Evolutionary conservation across 1,140 invertebrate species (phyloP), one percentile per base, ranked within the genome.

Genomic region (Drosophila murphyi): DNA sequence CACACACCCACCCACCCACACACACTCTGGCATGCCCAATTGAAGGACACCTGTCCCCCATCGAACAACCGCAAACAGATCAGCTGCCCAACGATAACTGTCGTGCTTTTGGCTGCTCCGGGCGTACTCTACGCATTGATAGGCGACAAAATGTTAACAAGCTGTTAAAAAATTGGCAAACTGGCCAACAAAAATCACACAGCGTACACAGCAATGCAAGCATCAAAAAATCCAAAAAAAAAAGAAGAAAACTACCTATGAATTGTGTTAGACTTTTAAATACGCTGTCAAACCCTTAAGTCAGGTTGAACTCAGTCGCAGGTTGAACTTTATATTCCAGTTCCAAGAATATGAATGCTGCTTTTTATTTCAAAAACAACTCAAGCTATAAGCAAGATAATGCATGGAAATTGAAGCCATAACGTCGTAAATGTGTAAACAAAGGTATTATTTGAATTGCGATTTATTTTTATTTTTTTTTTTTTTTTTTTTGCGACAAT

Each of bases 111-210:
- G 32, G 64, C 39, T 3, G 28, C 64, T 43, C 6, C 37, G 47
- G 51, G 31, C 68, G 41, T 20, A 35, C 20, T 31, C 20, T 37
- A 50, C 61, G 10, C 79, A 82, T 80, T 82, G 83, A 88, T 80
- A 80, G 77, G 76, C 83, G 83, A 80, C 85, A 88, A 88, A 88
- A 88, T 88, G 85, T 88, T 88, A 88, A 88, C 83, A 88, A 80
- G 85, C 85, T 89, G 85, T 88, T 88, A 71, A 88, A 89, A 89
- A 83, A 88, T 78, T 69, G 80, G 62, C 83, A 82, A 88, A 88
- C 83, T 83, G 80, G 47, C 52, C 72, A 67, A 65, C 55, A 78
- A 79, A 72, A 78, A 73, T 69, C 63, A 61, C 73, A 67, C 63
- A 54, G 35, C 50, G 37, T 28, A 56, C 45, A 52, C 47, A 35